These are phyloP conservation scores for Oasisia sp. DNA, from an alignment of 2,888 invertebrate species.

Conservation along the genomic window DNA sequence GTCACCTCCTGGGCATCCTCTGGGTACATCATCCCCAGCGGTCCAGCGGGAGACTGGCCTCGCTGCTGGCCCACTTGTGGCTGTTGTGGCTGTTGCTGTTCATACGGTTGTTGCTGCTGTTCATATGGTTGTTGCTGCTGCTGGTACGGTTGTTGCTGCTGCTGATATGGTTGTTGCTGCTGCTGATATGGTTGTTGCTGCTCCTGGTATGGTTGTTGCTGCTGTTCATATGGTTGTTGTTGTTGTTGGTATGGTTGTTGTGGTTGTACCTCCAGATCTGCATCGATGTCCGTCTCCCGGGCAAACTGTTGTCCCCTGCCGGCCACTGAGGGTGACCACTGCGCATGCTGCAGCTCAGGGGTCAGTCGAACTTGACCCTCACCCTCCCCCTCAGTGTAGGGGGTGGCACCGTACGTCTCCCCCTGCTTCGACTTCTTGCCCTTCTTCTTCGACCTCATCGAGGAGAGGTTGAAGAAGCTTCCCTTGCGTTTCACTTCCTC, in stretches of 20 bases:
- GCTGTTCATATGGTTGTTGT: neutral
- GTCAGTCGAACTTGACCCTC: constrained; percentile 23
- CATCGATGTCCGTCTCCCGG: constrained; percentile 23
- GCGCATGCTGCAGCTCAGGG: constrained; percentile 24
- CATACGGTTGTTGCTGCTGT: neutral
- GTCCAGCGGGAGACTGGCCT: neutral
- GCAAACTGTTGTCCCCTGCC: neutral
- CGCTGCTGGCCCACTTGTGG: neutral
- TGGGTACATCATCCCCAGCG: neutral
- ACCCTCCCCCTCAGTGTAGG: constrained; percentile 21
- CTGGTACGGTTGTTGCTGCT: neutral
- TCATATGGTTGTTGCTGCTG: neutral
- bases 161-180: constrained; percentile 17
- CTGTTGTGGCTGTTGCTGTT: neutral
- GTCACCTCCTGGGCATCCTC: neutral
- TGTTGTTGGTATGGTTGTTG: neutral
- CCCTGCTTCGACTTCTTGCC: constrained; percentile 24
- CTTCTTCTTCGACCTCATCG: constrained; percentile 31
- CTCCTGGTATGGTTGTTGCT: neutral
- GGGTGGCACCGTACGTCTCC: constrained; percentile 24
- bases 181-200: neutral
- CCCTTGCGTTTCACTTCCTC: constrained; percentile 28
- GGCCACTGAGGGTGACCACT: neutral
- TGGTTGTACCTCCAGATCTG: constrained; percentile 22
- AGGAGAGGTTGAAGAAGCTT: constrained; percentile 23